phyloP scores from a whole-genome alignment of 2,888 invertebrate species.

The Beris morrisii region DNA sequence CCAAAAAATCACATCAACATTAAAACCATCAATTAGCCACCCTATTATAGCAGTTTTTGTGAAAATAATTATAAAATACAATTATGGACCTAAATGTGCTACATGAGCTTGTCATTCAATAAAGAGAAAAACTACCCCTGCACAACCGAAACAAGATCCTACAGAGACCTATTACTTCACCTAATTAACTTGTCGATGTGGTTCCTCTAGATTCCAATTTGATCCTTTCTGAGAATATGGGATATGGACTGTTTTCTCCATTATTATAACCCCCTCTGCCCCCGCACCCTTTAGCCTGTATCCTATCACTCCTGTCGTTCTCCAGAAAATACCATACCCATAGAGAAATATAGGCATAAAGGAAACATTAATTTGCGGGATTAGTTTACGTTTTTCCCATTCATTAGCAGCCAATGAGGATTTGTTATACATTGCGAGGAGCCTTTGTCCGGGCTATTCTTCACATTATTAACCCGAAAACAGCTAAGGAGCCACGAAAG shows the following conservation, averaged over 20 bases:
- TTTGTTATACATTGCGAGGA: constrained; percentile 14
- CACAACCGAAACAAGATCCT: constrained; percentile 1
- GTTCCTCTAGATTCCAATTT: constrained; percentile 14
- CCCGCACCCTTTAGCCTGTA: background rate
- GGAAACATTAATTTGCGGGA: constrained; percentile 32
- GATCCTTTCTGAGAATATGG: constrained; percentile 22
- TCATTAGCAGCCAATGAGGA: constrained; percentile 32
- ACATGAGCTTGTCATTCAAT: constrained; percentile 7
- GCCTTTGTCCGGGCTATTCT: constrained; percentile 18
- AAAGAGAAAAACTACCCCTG: background rate
- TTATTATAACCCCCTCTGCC: constrained; percentile 9
- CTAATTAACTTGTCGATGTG: constrained; percentile 32
- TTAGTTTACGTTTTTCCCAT: constrained; percentile 33
- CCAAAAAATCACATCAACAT: no score
- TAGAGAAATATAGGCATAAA: constrained; percentile 15
- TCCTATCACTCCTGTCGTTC: no score
- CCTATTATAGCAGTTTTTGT: no score
- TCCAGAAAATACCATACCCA: no score
- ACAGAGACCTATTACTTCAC: constrained; percentile 25
- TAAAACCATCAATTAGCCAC: no score
- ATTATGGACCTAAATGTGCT: constrained; percentile 17
- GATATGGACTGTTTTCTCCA: constrained; percentile 17
- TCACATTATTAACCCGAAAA: constrained; percentile 30
- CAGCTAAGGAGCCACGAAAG: constrained; percentile 8
- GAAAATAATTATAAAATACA: constrained; percentile 26